Evolutionary conservation across 2,888 invertebrate species (phyloP).

Genomic region (Drosophila setosimentum): DNA sequence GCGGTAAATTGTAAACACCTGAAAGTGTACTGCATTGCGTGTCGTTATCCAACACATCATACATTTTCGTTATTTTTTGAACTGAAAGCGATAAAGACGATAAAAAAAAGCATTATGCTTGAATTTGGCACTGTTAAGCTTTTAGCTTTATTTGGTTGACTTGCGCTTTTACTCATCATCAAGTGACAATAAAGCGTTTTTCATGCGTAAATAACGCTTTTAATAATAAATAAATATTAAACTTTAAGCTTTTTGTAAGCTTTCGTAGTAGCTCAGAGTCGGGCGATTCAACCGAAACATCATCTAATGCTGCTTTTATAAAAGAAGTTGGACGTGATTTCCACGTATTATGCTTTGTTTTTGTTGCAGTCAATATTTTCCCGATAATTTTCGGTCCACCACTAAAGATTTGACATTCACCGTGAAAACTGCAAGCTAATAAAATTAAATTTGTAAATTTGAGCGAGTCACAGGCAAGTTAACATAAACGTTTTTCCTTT

Average conservation of each 20-base stretch:
- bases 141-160: not conserved
- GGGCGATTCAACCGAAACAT: not conserved
- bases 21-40: not conserved
- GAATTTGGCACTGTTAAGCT: not conserved
- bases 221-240: no score
- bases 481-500: not conserved
- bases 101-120: not conserved
- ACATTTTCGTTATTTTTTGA: not conserved
- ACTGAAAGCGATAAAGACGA: not conserved
- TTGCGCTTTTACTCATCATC: not conserved
- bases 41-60: conserved; percentile 24
- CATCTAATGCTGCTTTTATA: no score
- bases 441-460: not conserved
- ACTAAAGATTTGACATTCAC: not conserved
- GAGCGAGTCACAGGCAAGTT: not conserved
- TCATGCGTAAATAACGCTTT: not conserved
- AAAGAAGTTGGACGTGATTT: not conserved
- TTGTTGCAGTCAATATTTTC: not conserved
- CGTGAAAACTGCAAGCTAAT: not conserved
- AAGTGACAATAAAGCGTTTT: not conserved
- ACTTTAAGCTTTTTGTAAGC: not conserved
- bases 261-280: not conserved
- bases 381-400: not conserved
- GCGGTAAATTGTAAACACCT: conserved; percentile 37
- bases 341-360: not conserved